Base-by-base conservation (phyloP, 2,113 vertebrate genomes). In the Xiphophorus couchianus region DNA sequence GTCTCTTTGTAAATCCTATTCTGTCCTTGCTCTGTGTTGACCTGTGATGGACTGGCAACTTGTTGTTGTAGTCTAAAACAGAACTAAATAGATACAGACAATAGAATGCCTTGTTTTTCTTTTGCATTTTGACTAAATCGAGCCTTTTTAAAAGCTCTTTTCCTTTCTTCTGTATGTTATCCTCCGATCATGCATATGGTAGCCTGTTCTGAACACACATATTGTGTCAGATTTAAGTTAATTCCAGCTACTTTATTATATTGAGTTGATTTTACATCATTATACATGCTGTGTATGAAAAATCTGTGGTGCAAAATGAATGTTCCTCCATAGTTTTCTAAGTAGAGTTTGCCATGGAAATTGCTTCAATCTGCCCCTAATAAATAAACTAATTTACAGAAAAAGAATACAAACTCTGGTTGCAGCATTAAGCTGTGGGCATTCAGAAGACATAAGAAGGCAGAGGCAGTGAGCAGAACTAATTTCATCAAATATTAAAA, bases 401-500 rank as follows among this genome's bases (percentile, higher is more conserved):
- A 74, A 37, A 69, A 44, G 54, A 51, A 61, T 31, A 74, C 76
- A 7, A 74, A 81, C 7, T 54, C 70, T 37, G 71, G 35, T 48
- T 77, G 78, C 71, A 77, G 69, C 85, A 74, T 77, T 60, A 54
- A 63, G 63, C 78, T 82, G 72, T 61, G 85, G 66, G 70, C 82
- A 84, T 67, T 67, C 69, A 74, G 83, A 77, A 84, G 86, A 89
- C 78, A 74, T 77, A 82, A 80, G 81, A 80, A 78, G 44, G 63
- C 71, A 82, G 89, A 84, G 65, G 77, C 93, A 94, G 82, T 19
- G 84, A 87, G 93, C 91, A 92, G 93, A 94, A 94, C 76, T 94
- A 94, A 95, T 93, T 83, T 93, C 84, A 95, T 94, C 87, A 95
- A 94, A 95, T 94, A 94, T 94, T 94, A 88, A 95, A 92, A 88